These are phyloP conservation scores for Odontamblyopus rebecca DNA, from an alignment of 2,797 vertebrate species.

Conservation along the genomic window DNA sequence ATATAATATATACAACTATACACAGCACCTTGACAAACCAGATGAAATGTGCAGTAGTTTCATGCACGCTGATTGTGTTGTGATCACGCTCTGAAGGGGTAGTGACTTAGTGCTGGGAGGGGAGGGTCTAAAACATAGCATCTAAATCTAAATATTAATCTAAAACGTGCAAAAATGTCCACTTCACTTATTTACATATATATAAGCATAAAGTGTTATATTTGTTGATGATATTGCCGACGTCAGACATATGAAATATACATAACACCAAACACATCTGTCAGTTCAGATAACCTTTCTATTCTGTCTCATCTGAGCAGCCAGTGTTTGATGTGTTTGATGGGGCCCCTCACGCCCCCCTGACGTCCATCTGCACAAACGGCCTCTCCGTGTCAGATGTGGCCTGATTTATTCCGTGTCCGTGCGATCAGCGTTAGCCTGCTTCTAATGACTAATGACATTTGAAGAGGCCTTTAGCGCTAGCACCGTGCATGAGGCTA, in stretches of 20 bases:
- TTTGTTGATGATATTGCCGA: neutral
- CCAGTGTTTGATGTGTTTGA: constrained; percentile 3
- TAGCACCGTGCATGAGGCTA: constrained; percentile 35
- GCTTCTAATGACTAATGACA: constrained; percentile 61
- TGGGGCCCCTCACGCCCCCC: constrained; percentile 19
- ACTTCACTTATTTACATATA: too few species aligned
- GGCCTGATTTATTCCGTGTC: constrained; percentile 49
- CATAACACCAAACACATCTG: neutral
- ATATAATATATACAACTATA: too few species aligned
- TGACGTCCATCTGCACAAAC: constrained; percentile 48
- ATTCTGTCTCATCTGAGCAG: constrained; percentile 17
- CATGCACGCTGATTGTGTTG: too few species aligned
- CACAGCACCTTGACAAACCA: too few species aligned
- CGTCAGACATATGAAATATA: neutral
- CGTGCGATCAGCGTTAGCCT: constrained; percentile 51
- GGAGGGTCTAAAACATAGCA: too few species aligned
- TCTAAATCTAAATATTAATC: too few species aligned
- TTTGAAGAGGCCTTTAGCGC: constrained; percentile 57
- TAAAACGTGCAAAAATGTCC: too few species aligned
- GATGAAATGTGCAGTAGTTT: too few species aligned
- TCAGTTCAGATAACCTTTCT: constrained; percentile 1
- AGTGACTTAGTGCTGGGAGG: too few species aligned
- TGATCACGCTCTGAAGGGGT: too few species aligned
- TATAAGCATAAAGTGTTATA: too few species aligned
- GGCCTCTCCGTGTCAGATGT: constrained; percentile 44